Evolutionary conservation across 2,888 invertebrate species (phyloP), one percentile per base, ranked within the genome.

Genomic region (Candidula unifasciata): DNA sequence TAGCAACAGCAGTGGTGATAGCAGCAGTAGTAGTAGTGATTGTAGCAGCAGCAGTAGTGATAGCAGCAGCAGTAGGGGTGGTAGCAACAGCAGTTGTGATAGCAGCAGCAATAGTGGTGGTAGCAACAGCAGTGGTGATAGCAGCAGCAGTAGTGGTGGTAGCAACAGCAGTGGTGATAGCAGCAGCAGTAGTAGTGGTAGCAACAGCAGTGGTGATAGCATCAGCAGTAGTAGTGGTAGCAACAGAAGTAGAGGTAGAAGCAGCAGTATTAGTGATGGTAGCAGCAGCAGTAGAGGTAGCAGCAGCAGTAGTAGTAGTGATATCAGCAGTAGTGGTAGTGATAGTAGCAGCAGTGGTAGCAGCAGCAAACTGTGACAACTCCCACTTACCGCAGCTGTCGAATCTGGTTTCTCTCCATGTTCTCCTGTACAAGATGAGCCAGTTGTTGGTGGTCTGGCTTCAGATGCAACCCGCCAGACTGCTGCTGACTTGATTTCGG

Each of bases 401-500:
- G 89, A 21, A 91, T 87, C 73, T 91, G 91, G 86, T 93, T 91
- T 37, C 92, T 87, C 94, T 97, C 97, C 97, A 97, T 97, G 94
- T 97, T 97, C 89, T 97, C 96, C 94, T 97, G 96, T 92, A 97
- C 96, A 91, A 97, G 96, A 94, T 97, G 96, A 88, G 97, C 95
- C 89, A 97, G 95, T 94, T 97, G 97, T 89, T 96, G 96, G 90
- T 91, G 91, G 76, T 92, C 91, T 73, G 89, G 71, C 71, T 57
- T 83, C 64, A 60, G 57, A 2, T 57, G 60, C 21, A 57, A 60
- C 57, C 33, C 57, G 57, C 21, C 71, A 71, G 86, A 60, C 66
- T 76, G 83, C 76, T 76, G 80, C 78, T 60, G 80, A 81, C 73
- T 69, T 57, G 76, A 86, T 80, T 85, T 84, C 76, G 85, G 87